Evolutionary conservation across 37 sponge, comb jelly and placozoan genomes (phyloP).

Genomic region (Halichondria panicea): DNA sequence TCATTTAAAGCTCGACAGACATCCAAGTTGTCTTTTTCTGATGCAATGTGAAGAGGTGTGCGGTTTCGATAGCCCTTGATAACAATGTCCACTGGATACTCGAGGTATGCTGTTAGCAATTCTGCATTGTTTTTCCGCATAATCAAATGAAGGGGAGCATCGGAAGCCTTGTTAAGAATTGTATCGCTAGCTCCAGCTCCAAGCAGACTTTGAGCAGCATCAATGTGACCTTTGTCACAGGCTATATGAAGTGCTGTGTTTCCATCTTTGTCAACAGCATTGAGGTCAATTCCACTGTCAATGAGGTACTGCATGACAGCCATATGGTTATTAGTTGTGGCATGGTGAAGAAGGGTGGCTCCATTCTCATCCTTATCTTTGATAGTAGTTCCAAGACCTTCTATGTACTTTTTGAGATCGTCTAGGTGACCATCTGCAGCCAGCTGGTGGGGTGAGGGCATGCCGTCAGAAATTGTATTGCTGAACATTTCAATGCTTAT

Average conservation of each 20-base stretch:
- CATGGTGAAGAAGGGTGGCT: conserved; percentile 63
- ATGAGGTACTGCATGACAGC: conserved; percentile 68
- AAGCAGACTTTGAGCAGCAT: conserved; percentile 57
- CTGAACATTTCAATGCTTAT: conserved; percentile 23
- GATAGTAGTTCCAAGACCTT: conserved; percentile 12
- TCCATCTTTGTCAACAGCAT: conserved; percentile 67
- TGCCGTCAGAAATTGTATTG: background rate
- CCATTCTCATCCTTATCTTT: conserved; percentile 32
- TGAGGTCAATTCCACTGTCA: conserved; percentile 56
- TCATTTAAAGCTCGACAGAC: conserved; percentile 33
- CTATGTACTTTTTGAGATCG: conserved; percentile 28
- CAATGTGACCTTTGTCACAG: conserved; percentile 19
- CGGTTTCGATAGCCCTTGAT: conserved; percentile 53
- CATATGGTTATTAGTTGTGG: conserved; percentile 51
- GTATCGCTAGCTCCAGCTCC: conserved; percentile 42
- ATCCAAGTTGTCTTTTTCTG: conserved; percentile 71
- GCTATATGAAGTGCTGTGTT: conserved; percentile 88
- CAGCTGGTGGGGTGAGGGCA: conserved; percentile 23
- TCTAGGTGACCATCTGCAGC: conserved; percentile 48
- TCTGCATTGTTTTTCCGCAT: conserved; percentile 34
- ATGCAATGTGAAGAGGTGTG: conserved; percentile 69
- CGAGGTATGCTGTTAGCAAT: conserved; percentile 39
- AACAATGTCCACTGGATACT: conserved; percentile 36
- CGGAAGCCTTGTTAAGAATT: conserved; percentile 37
- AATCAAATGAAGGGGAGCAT: conserved; percentile 72